Evolutionary conservation across 2,113 vertebrate species (phyloP), one percentile per base, ranked within the genome.

Genomic region (Spilogale gracilis): DNA sequence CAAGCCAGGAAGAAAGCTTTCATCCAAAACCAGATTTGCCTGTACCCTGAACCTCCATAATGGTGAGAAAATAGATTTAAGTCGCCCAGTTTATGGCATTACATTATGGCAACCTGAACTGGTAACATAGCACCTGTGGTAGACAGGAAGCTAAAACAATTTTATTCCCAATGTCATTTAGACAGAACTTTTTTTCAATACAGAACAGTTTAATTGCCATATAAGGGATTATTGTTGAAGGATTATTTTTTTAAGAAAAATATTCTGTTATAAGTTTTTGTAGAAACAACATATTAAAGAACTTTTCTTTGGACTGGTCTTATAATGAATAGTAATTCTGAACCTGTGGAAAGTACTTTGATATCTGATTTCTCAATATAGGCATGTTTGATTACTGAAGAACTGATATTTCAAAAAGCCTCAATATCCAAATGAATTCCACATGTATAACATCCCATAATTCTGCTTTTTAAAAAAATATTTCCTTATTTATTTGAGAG

Each of bases 351-450:
- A 60, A 10, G 1, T 84, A 74, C 6, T 85, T 87, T 78, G 38
- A 78, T 83, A 82, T 25, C 10, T 93, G 52, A 81, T 89, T 93
- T 95, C 58, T 87, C 16, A 83, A 20, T 60, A 45, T 13, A 91
- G 8, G 0, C 6, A n/a, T 38, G 50, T 88, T 78, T 80, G 17
- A 4, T 48, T 73, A 78, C 6, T 65, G 50, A 92, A 93, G 43
- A 85, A 3, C 1, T 73, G 9, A 60, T 76, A 2, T n/a, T 73
- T 89, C 65, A 92, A 84, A 82, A 13, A 67, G 3, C 0, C 17
- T 58, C 82, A 95, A 84, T 93, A 52, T 82, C 12, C 50, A 96
- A 48, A 27, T 71, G 58, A 0, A 14, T 63, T 58, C 3, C 3
- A 14, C 16, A 54, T 48, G 30, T 45, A 63, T 93, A 81, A 52